Evolutionary conservation across 2,888 invertebrate genomes (phyloP).

Genomic region (Branchipolynoe longqiensis): DNA sequence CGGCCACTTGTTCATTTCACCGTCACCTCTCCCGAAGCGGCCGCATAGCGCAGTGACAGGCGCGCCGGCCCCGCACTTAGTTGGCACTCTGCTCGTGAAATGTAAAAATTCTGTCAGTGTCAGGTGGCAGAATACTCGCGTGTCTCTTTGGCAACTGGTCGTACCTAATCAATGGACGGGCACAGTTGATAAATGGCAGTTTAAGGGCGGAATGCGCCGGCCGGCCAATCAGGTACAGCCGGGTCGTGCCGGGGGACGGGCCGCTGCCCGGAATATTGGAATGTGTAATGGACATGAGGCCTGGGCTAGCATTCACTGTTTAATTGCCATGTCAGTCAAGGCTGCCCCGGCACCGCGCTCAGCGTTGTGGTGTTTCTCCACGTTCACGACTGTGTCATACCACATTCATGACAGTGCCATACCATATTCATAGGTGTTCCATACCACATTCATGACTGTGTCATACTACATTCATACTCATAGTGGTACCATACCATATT

Average conservation of each 20-base stretch:
- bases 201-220: slow-evolving; percentile 22
- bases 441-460: no score
- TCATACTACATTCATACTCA: no score
- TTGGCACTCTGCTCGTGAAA: slow-evolving; percentile 35
- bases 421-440: no score
- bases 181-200: slow-evolving; percentile 36
- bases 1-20: slow-evolving; percentile 43
- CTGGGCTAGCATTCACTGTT: slow-evolving; percentile 1
- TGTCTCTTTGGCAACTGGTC: slow-evolving; percentile 38
- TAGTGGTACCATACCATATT: no score
- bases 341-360: no score
- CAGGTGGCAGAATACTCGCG: slow-evolving; percentile 36
- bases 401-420: no score
- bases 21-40: neutral
- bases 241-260: neutral
- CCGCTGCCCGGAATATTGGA: neutral
- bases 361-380: no score
- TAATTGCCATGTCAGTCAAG: slow-evolving; percentile 46
- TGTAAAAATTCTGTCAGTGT: slow-evolving; percentile 41
- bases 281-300: slow-evolving; percentile 29
- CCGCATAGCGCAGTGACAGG: slow-evolving; percentile 16
- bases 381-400: no score
- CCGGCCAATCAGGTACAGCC: neutral
- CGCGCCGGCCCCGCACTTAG: slow-evolving; percentile 12
- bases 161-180: slow-evolving; percentile 21